Base-by-base conservation (phyloP, 2,113 vertebrate genomes). In the Trinectes maculatus region DNA sequence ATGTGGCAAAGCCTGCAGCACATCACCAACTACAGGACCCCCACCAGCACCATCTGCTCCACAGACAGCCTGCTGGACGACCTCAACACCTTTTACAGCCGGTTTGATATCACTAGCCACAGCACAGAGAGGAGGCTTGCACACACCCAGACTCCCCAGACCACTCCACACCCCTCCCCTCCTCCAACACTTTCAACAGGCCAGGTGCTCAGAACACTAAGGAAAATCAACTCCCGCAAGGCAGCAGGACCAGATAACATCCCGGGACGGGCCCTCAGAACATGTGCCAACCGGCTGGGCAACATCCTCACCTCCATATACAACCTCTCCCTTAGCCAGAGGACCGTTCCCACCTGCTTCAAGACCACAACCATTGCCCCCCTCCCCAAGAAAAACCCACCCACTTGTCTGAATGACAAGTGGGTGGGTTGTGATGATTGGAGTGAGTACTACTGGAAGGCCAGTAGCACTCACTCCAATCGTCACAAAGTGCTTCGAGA, bases 381-480 rank as follows among this genome's bases (percentile, higher is more conserved):
- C 10, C 21, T 67, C 18, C 64, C 21, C 40, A 55, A 65, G 18
- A 54, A 33, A 19, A 54, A 15, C 40, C 22, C 8, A 18, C 31
- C 44, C 16, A 57, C 28, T 28, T 64, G 34, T 6, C 51, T 63
- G 34, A 49, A 48, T 34, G 58, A 48, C 24, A 25, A 56, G n/a
- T 10, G n/a, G n/a, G n/a, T n/a, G n/a, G n/a, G n/a, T n/a, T n/a
- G n/a, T n/a, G n/a, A n/a, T n/a, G n/a, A n/a, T n/a, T n/a, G n/a
- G n/a, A n/a, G n/a, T n/a, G n/a, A n/a, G n/a, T n/a, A n/a, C n/a
- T n/a, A n/a, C n/a, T n/a, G n/a, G n/a, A n/a, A 46, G 33, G 26
- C 43, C 53, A 57, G 52, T 68, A 29, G 46, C 40, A 37, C 57
- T 54, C 40, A 53, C 39, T 31, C 10, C 34, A 51, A 11, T 42